phyloP scores from a whole-genome alignment of 2,888 invertebrate species.

The Epistrophella euchroma region DNA sequence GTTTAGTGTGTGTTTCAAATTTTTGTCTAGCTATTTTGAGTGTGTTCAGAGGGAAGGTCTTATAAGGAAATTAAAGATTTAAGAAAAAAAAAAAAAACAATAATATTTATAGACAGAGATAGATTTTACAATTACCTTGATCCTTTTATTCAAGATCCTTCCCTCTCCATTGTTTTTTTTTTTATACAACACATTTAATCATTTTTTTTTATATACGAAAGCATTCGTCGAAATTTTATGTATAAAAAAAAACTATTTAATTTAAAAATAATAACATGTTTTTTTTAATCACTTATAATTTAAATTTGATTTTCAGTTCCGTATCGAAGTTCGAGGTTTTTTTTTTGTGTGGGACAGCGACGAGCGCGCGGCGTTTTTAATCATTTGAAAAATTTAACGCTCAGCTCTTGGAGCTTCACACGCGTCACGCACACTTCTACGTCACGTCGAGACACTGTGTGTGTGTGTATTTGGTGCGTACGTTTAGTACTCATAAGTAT shows the following conservation, averaged over 20 bases:
- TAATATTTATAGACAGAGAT: slow-evolving; percentile 59
- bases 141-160: slow-evolving; percentile 67
- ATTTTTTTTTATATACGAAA: slow-evolving; percentile 37
- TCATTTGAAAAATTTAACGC: slow-evolving; percentile 46
- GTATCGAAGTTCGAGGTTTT: slow-evolving; percentile 72
- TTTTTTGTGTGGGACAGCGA: slow-evolving; percentile 52
- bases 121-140: slow-evolving; percentile 72
- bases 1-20: slow-evolving; percentile 18
- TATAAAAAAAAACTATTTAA: slow-evolving; percentile 44
- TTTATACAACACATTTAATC: slow-evolving; percentile 58
- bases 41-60: slow-evolving; percentile 60
- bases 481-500: slow-evolving; percentile 50
- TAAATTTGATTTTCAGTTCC: slow-evolving; percentile 76
- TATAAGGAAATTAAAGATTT: slow-evolving; percentile 12
- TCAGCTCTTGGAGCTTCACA: slow-evolving; percentile 71
- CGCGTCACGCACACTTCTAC: slow-evolving; percentile 68
- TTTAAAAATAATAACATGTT: slow-evolving; percentile 62
- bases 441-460: slow-evolving; percentile 56
- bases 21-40: slow-evolving; percentile 45
- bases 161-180: slow-evolving; percentile 49
- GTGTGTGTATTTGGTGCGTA: slow-evolving; percentile 40
- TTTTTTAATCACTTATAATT: slow-evolving; percentile 67
- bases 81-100: slow-evolving; percentile 21
- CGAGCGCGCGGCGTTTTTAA: slow-evolving; percentile 56
- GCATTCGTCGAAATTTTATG: slow-evolving; percentile 32